phyloP scores from a whole-genome alignment of 2,797 vertebrate genomes.

The Helarctos malayanus region DNA sequence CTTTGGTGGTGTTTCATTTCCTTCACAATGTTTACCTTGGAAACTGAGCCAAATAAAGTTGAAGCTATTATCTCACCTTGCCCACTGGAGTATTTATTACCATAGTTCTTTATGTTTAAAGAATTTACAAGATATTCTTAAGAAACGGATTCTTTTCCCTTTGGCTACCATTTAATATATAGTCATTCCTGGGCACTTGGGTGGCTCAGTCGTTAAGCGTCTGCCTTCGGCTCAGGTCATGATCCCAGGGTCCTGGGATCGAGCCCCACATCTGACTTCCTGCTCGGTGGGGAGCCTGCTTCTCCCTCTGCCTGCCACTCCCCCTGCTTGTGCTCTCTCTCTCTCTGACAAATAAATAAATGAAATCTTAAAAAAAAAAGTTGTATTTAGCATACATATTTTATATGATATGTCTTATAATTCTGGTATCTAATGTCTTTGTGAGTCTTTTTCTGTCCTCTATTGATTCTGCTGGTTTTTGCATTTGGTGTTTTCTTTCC shows the following conservation, averaged over 20 bases:
- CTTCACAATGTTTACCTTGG: conserved; percentile 28
- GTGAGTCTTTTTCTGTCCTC: too few relatives aligned
- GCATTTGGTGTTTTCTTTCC: too few relatives aligned
- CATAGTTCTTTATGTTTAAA: not conserved
- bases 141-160: not conserved
- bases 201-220: not conserved
- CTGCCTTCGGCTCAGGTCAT: not conserved
- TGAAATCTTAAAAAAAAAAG: too few relatives aligned
- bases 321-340: not conserved
- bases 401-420: too few relatives aligned
- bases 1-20: conserved; percentile 14
- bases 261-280: not conserved
- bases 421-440: too few relatives aligned
- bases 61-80: not conserved
- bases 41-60: not conserved
- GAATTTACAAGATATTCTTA: conserved; percentile 24
- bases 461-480: too few relatives aligned
- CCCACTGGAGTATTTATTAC: not conserved
- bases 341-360: too few relatives aligned
- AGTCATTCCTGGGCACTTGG: not conserved
- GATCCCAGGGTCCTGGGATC: not conserved
- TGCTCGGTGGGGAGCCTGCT: not conserved
- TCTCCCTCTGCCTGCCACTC: not conserved
- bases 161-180: not conserved
- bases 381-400: too few relatives aligned